These are phyloP conservation scores for Telmatochromis sp. DNA, from an alignment of 2,113 vertebrate genomes.

Conservation along the genomic window DNA sequence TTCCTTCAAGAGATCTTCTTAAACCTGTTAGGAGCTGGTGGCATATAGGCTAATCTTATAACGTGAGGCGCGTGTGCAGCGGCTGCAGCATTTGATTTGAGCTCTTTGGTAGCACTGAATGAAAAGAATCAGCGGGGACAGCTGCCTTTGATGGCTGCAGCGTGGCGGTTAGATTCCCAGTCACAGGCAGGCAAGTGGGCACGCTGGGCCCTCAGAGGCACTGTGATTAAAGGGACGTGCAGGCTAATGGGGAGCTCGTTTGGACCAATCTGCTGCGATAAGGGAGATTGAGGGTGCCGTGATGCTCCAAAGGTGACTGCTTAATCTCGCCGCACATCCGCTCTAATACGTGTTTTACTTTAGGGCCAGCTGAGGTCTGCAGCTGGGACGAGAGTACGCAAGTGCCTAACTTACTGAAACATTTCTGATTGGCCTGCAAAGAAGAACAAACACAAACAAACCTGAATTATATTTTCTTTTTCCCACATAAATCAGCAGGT, in stretches of 20 bases:
- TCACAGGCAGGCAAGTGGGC: not conserved
- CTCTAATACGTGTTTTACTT: not conserved
- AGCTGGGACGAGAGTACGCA: not conserved
- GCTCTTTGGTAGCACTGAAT: conserved; percentile 5
- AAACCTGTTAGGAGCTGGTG: not conserved
- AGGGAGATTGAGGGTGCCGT: conserved; percentile 16
- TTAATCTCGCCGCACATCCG: conserved; percentile 10
- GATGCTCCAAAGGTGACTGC: conserved; percentile 25
- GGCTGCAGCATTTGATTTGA: conserved; percentile 6
- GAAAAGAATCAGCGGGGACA: not conserved
- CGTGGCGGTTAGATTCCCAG: not conserved
- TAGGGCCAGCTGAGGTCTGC: not conserved
- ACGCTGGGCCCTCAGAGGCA: conserved; percentile 1
- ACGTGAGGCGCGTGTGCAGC: not conserved
- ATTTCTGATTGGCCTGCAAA: not conserved
- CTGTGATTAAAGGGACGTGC: conserved; percentile 36
- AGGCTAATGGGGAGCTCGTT: conserved; percentile 48
- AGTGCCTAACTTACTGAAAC: not conserved
- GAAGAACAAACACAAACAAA: not conserved
- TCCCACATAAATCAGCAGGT: not conserved
- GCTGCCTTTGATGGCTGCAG: not conserved
- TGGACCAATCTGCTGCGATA: conserved; percentile 37
- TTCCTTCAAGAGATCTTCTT: not conserved
- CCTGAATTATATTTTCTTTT: not conserved
- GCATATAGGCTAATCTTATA: not conserved